Conservation (phyloP, 35 echinoderm and acorn worm genomes). For the Ptychodera flava region DNA sequence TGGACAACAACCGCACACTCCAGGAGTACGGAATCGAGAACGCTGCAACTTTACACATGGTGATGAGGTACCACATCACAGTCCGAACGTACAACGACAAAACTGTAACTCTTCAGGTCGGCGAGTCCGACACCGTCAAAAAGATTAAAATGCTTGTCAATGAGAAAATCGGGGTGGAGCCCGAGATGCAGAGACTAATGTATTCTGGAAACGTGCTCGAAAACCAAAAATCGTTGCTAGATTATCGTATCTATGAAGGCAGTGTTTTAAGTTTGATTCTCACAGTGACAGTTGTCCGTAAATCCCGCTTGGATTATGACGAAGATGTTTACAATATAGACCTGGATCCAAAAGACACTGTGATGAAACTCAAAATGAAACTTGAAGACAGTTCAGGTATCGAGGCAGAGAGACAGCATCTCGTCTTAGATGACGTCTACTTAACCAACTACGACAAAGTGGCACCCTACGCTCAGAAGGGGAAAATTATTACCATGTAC, state of each 20-base stretch:
- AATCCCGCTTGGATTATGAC: conserved; percentile 6
- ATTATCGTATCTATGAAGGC: conserved; percentile 36
- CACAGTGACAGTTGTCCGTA: not conserved
- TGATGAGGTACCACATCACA: conserved; percentile 22
- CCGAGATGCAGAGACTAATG: conserved; percentile 15
- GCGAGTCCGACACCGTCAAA: conserved; percentile 26
- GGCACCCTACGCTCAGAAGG: conserved; percentile 8
- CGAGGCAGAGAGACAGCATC: not conserved
- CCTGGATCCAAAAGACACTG: conserved; percentile 16
- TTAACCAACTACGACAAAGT: conserved; percentile 15
- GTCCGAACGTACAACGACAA: conserved; percentile 20
- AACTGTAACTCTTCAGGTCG: conserved; percentile 21
- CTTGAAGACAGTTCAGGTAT: conserved; percentile 14
- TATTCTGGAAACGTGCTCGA: not conserved
- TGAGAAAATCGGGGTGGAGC: conserved; percentile 9
- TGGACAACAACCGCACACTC: conserved; percentile 34
- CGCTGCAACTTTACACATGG: conserved; percentile 29
- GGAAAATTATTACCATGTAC: conserved; percentile 9
- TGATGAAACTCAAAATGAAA: conserved; percentile 15
- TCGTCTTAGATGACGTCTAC: conserved; percentile 12
- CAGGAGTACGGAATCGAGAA: conserved; percentile 29
- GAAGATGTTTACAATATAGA: conserved; percentile 11
- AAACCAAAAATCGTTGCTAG: conserved; percentile 7
- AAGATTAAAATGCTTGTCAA: conserved; percentile 15
- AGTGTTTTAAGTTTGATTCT: conserved; percentile 4